Percentiles rank a stretch among this genome's conserved stretches.
phyloP scores from a whole-genome alignment of 2,888 invertebrate genomes.

The Eutolmus rufibarbis region DNA sequence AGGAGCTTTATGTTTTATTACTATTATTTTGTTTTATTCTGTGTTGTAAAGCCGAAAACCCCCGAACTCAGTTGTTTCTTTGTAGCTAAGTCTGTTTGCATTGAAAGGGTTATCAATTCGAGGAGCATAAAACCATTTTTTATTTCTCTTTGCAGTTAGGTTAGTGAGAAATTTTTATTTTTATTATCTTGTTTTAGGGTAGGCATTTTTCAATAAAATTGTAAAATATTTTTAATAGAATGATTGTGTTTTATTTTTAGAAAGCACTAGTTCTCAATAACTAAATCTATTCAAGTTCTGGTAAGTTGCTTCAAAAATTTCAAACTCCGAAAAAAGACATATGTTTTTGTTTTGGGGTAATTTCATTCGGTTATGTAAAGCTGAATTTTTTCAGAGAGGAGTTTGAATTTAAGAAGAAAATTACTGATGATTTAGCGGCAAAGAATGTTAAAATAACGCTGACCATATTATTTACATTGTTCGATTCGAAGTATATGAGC shows the following conservation, averaged over 20 bases:
- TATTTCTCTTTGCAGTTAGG: slow-evolving; percentile 6
- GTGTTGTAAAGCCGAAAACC: background rate
- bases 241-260: background rate
- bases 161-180: slow-evolving; percentile 32
- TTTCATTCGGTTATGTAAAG: too few species aligned
- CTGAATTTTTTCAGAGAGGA: too few species aligned
- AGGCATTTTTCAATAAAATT: slow-evolving; percentile 28
- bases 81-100: background rate
- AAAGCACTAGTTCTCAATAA: too few species aligned
- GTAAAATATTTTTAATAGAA: slow-evolving; percentile 29
- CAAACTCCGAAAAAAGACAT: too few species aligned
- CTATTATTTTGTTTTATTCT: background rate
- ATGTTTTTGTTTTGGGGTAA: too few species aligned
- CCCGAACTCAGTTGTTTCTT: background rate
- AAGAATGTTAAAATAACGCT: too few species aligned
- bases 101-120: slow-evolving; percentile 39
- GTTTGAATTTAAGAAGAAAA: too few species aligned
- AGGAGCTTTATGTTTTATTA: background rate
- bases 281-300: too few species aligned
- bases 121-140: background rate
- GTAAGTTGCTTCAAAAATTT: too few species aligned
- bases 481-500: background rate
- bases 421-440: too few species aligned
- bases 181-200: slow-evolving; percentile 17
- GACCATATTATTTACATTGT: background rate